Percentiles rank a stretch among this genome's conserved stretches.
These are phyloP conservation scores for Teleopsis dalmanni DNA, from an alignment of 1,140 invertebrate genomes.

Conservation along the genomic window DNA sequence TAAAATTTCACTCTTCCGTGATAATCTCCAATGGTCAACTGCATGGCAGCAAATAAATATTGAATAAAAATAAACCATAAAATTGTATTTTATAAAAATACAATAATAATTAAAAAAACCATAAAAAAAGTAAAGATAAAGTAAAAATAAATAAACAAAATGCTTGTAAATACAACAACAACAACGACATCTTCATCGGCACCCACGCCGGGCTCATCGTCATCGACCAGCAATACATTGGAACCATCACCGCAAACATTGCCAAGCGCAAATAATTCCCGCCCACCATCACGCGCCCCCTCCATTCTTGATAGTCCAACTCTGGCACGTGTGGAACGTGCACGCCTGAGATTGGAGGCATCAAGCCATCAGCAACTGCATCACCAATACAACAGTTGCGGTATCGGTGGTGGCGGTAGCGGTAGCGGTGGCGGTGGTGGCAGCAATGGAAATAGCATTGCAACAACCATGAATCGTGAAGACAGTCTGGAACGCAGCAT, in stretches of 20 bases:
- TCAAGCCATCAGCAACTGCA: constrained; percentile 28
- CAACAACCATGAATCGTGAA: constrained; percentile 38
- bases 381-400: constrained; percentile 14
- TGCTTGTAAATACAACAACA: too few relatives aligned
- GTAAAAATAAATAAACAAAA: too few relatives aligned
- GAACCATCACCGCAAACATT: constrained; percentile 22
- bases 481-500: constrained; percentile 40
- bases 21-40: too few relatives aligned
- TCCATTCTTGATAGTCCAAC: constrained; percentile 52
- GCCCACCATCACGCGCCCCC: constrained; percentile 40
- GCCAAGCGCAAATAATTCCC: constrained; percentile 23
- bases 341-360: constrained; percentile 47
- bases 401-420: constrained; percentile 16
- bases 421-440: too few relatives aligned
- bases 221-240: constrained; percentile 35
- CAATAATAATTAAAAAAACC: too few relatives aligned
- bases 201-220: constrained; percentile 37
- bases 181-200: constrained; percentile 27
- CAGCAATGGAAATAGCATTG: too few relatives aligned
- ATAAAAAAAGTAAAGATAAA: too few relatives aligned
- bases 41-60: too few relatives aligned
- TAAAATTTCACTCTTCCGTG: too few relatives aligned
- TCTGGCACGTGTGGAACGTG: constrained; percentile 50
- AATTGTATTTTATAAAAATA: too few relatives aligned
- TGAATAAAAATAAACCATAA: too few relatives aligned